A percentile compares a stretch with the other conserved stretches of the same genome.
These are phyloP conservation scores for Plutella xylostella DNA, from an alignment of 2,888 invertebrate species.

Conservation along the genomic window DNA sequence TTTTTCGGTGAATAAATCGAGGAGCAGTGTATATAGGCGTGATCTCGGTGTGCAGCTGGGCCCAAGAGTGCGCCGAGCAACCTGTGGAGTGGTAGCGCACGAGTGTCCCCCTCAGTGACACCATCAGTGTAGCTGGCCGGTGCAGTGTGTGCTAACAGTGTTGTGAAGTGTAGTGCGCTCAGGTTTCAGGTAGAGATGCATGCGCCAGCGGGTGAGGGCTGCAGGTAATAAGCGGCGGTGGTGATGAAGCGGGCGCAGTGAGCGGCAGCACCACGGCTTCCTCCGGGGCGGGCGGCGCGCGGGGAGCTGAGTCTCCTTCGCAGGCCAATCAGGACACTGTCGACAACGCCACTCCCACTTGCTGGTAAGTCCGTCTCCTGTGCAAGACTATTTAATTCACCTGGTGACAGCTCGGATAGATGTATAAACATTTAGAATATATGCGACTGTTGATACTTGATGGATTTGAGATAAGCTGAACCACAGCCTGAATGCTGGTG, in stretches of 20 bases:
- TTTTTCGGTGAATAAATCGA: slow-evolving; percentile 58
- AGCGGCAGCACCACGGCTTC: slow-evolving; percentile 65
- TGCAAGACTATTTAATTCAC: too few relatives aligned
- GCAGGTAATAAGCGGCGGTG: slow-evolving; percentile 65
- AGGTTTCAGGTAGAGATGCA: slow-evolving; percentile 60
- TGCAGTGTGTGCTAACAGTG: slow-evolving; percentile 9
- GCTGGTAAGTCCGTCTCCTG: slow-evolving; percentile 52
- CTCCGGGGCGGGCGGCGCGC: slow-evolving; percentile 65
- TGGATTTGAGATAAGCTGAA: too few relatives aligned
- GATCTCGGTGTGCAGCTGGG: slow-evolving; percentile 25
- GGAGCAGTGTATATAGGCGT: slow-evolving; percentile 55
- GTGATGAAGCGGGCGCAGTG: slow-evolving; percentile 73
- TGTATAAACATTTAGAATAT: too few relatives aligned
- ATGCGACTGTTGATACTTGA: too few relatives aligned
- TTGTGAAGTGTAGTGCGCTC: slow-evolving; percentile 23
- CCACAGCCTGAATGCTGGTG: too few relatives aligned
- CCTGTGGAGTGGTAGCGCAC: neutral
- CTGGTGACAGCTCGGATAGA: too few relatives aligned
- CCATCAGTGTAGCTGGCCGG: too few relatives aligned
- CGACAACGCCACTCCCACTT: slow-evolving; percentile 64
- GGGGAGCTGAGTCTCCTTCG: slow-evolving; percentile 69
- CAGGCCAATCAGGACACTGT: slow-evolving; percentile 66
- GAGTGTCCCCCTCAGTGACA: neutral
- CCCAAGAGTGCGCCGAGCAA: neutral
- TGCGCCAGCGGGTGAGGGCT: slow-evolving; percentile 61